Conservation (phyloP, 1,140 invertebrate genomes). For the Mamestra configurata region DNA sequence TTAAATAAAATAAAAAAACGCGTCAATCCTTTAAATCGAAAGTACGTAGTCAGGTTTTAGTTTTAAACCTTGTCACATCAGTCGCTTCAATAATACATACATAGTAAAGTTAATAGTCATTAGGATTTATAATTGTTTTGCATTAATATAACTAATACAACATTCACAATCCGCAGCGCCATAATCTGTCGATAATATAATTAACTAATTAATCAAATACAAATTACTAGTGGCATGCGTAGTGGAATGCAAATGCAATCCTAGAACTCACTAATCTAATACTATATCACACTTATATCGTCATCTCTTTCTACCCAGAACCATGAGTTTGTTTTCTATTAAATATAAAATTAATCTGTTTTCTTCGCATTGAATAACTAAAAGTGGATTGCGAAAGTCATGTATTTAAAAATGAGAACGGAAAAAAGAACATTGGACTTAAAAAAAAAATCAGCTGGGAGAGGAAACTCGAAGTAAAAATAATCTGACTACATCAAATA, state of each 20-base stretch:
- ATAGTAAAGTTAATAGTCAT: too few species aligned
- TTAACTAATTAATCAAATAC: neutral
- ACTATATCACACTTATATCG: neutral
- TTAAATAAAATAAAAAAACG: too few species aligned
- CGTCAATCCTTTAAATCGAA: too few species aligned
- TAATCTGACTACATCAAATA: constrained; percentile 7
- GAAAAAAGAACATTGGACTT: neutral
- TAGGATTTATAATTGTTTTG: constrained; percentile 1
- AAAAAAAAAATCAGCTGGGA: neutral
- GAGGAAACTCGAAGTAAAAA: neutral
- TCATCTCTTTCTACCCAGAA: neutral
- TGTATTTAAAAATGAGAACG: neutral
- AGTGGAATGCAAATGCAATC: too few species aligned
- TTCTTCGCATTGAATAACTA: constrained; percentile 4
- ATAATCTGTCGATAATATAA: constrained; percentile 19
- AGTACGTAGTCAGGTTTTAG: too few species aligned
- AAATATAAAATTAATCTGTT: neutral
- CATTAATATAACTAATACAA: neutral
- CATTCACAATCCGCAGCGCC: neutral
- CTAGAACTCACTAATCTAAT: neutral
- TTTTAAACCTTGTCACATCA: too few species aligned
- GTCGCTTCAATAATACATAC: too few species aligned
- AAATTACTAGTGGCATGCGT: constrained; percentile 8
- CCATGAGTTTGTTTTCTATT: too few species aligned
- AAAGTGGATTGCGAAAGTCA: neutral